Evolutionary conservation across 2,797 vertebrate species (phyloP).

Genomic region (Anabas testudineus): DNA sequence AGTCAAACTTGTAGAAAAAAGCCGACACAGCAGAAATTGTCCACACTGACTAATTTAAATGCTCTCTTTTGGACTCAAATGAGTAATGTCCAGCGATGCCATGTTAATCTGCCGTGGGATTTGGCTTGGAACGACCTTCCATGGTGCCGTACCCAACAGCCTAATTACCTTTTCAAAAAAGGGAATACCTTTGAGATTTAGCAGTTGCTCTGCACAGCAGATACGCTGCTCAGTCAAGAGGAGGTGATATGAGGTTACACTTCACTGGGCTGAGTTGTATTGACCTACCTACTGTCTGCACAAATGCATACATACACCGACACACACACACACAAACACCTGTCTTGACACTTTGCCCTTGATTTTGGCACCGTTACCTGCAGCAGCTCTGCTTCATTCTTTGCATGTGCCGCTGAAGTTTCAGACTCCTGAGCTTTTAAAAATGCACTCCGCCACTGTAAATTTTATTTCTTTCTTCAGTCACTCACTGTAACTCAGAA

Average conservation of each 20-base stretch:
- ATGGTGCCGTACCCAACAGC: conserved; percentile 62
- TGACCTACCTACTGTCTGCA: conserved; percentile 62
- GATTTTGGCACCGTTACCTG: conserved; percentile 48
- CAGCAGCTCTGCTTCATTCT: conserved; percentile 3
- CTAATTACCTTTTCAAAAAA: conserved; percentile 81
- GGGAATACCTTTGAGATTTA: conserved; percentile 75
- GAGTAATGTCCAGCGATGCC: conserved; percentile 71
- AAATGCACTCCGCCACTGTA: conserved; percentile 16
- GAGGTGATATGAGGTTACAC: conserved; percentile 74
- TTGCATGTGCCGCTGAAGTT: not conserved
- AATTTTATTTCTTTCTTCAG: conserved; percentile 26
- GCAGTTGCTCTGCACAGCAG: conserved; percentile 53
- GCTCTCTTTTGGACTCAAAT: conserved; percentile 65
- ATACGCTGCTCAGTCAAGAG: conserved; percentile 69
- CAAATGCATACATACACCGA: conserved; percentile 8
- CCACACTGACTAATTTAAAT: conserved; percentile 54
- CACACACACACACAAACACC: conserved; percentile 43
- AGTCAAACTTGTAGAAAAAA: conserved; percentile 58
- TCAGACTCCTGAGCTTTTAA: conserved; percentile 11
- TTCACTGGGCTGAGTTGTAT: conserved; percentile 64
- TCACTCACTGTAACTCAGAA: conserved; percentile 20
- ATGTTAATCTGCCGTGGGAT: conserved; percentile 75
- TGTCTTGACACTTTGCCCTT: conserved; percentile 58
- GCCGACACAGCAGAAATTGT: conserved; percentile 57
- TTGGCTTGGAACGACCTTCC: conserved; percentile 78